Conservation (phyloP, 2,888 invertebrate genomes). For the Petrophora chlorosata region DNA sequence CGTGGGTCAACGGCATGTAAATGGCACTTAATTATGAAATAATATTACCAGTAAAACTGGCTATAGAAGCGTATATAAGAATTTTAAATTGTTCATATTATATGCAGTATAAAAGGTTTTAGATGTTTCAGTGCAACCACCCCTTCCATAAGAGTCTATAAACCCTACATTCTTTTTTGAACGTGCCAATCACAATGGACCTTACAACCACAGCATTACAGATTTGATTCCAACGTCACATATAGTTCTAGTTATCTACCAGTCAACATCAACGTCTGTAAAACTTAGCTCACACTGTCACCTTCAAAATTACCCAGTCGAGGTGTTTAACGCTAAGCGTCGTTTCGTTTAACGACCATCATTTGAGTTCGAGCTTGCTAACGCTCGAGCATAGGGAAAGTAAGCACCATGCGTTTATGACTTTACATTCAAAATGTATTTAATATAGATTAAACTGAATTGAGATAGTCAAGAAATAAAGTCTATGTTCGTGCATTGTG, state of each 20-base stretch:
- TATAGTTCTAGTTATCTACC: background rate
- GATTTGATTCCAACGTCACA: background rate
- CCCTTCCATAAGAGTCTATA: too few species aligned
- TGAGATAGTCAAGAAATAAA: too few species aligned
- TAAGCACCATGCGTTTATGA: constrained; percentile 50
- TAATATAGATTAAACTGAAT: constrained; percentile 10
- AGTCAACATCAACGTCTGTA: background rate
- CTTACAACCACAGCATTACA: too few species aligned
- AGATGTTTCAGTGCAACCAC: too few species aligned
- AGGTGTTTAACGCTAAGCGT: constrained; percentile 53
- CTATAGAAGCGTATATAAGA: too few species aligned
- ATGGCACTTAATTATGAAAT: background rate
- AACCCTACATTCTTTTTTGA: too few species aligned
- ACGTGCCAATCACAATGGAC: too few species aligned
- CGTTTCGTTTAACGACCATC: constrained; percentile 56
- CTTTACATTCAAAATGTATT: constrained; percentile 10
- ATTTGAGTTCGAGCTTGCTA: constrained; percentile 52
- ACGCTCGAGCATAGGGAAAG: constrained; percentile 46
- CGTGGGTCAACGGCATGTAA: too few species aligned
- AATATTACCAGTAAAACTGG: too few species aligned
- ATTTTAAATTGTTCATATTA: too few species aligned
- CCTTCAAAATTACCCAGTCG: constrained; percentile 22
- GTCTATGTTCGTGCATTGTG: too few species aligned
- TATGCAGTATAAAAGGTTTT: too few species aligned
- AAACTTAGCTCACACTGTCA: constrained; percentile 3